phyloP scores from a whole-genome alignment of 2,888 invertebrate genomes.

The Archips crataeganus region DNA sequence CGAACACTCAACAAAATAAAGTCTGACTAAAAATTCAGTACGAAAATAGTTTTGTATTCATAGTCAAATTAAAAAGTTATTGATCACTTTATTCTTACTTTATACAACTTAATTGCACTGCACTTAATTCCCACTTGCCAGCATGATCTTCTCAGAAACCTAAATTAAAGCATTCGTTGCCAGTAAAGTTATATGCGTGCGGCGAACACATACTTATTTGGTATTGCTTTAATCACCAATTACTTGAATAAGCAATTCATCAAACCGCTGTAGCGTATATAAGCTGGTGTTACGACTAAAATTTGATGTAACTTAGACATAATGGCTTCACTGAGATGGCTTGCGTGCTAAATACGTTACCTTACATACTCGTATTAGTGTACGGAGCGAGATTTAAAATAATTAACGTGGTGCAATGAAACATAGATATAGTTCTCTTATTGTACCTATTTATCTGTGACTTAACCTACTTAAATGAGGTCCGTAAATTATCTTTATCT shows the following conservation, averaged over 20 bases:
- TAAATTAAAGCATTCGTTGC: constrained; percentile 17
- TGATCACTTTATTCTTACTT: not conserved
- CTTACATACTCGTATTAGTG: not conserved
- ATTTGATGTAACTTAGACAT: constrained; percentile 32
- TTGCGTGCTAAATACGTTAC: not conserved
- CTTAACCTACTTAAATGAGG: too few relatives aligned
- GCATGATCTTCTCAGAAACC: constrained; percentile 11
- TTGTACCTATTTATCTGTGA: too few relatives aligned
- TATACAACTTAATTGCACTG: not conserved
- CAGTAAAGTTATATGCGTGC: constrained; percentile 18
- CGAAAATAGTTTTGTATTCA: not conserved
- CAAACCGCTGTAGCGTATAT: constrained; percentile 7
- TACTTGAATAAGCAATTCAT: constrained; percentile 29
- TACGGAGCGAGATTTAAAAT: constrained; percentile 13
- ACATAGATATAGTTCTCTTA: too few relatives aligned
- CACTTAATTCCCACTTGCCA: too few relatives aligned
- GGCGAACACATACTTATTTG: constrained; percentile 18
- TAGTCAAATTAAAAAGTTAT: not conserved
- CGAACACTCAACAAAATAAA: too few relatives aligned
- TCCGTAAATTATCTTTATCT: too few relatives aligned
- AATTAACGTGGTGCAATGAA: too few relatives aligned
- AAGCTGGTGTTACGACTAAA: constrained; percentile 21
- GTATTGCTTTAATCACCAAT: constrained; percentile 20
- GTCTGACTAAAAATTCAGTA: too few relatives aligned
- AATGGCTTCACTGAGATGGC: constrained; percentile 15